Percentiles rank a stretch among this genome's conserved stretches.
These are phyloP conservation scores for Aphaenogaster ashmeadi DNA, from an alignment of 1,140 invertebrate genomes.

Conservation along the genomic window DNA sequence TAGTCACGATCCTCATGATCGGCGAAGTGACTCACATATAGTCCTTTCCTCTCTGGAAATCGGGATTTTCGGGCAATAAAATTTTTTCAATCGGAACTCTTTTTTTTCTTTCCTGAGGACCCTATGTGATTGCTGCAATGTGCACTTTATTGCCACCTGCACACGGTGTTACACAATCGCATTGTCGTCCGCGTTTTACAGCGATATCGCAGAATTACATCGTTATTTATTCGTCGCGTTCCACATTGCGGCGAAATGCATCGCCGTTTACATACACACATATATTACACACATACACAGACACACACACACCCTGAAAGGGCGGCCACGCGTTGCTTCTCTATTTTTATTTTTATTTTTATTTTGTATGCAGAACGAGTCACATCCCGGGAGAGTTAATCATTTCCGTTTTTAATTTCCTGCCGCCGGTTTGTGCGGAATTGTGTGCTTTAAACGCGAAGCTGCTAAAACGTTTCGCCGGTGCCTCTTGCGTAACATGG, in stretches of 20 bases:
- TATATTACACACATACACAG: background rate
- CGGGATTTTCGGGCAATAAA: background rate
- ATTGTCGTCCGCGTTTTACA: conserved; percentile 20
- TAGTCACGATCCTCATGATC: background rate
- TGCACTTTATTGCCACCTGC: conserved; percentile 16
- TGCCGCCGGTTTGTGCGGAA: background rate
- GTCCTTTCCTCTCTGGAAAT: background rate
- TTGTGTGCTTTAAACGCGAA: background rate
- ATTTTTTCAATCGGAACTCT: background rate
- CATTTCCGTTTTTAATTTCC: conserved; percentile 47
- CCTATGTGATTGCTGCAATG: background rate
- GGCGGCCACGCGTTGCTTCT: too few relatives aligned
- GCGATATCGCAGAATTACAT: conserved; percentile 43
- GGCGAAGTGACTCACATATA: background rate
- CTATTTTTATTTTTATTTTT: conserved; percentile 6
- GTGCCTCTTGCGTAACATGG: background rate
- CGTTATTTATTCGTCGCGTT: conserved; percentile 48
- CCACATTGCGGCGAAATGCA: conserved; percentile 12
- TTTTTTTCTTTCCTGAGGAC: background rate
- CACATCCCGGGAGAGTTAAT: conserved; percentile 30
- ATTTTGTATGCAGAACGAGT: background rate
- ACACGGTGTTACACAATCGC: conserved; percentile 22
- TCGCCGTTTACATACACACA: background rate
- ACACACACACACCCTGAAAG: background rate
- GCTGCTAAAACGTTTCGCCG: background rate